Conservation (phyloP, 2,113 vertebrate genomes). For the Burhinus bistriatus region DNA sequence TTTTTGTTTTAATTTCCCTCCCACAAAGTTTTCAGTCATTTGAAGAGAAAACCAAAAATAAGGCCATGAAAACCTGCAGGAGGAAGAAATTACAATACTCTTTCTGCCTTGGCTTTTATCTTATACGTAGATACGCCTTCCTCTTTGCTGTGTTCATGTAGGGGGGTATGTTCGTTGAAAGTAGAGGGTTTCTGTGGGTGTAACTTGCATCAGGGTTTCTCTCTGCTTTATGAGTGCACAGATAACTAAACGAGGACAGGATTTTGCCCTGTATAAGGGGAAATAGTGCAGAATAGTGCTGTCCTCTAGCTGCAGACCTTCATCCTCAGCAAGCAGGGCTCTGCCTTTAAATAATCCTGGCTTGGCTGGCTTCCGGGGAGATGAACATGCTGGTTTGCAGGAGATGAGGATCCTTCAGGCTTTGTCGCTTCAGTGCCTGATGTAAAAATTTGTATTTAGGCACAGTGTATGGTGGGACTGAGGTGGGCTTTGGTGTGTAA, state of each 20-base stretch:
- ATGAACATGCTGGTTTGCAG: background rate
- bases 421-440: background rate
- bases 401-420: background rate
- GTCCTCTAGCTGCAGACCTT: background rate
- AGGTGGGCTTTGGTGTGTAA: background rate
- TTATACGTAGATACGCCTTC: background rate
- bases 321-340: background rate
- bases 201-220: background rate
- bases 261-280: background rate
- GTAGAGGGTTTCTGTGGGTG: background rate
- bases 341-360: background rate
- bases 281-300: background rate
- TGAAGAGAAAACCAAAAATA: background rate
- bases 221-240: background rate
- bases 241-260: background rate
- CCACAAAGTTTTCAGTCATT: background rate
- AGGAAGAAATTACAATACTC: background rate
- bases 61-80: background rate
- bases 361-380: background rate
- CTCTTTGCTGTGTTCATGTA: background rate
- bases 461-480: too few relatives aligned
- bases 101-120: background rate
- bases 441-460: background rate
- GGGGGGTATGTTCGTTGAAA: background rate
- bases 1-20: background rate